Evolutionary conservation across 2,797 vertebrate species (phyloP), one percentile per base, ranked within the genome.

Genomic region (Hephaestus fuliginosus): DNA sequence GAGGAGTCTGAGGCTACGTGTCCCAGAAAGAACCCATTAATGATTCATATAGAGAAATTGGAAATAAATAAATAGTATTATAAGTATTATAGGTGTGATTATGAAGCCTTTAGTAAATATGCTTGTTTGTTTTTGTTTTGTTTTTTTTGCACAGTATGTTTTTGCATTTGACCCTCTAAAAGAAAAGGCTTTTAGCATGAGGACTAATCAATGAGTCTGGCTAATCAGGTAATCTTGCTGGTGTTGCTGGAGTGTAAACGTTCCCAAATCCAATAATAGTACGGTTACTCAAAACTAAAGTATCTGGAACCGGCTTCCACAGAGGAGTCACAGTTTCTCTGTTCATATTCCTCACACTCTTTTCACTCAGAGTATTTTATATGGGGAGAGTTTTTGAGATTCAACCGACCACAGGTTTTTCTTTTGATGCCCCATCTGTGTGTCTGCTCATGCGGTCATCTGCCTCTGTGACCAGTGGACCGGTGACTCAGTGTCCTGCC

Each of bases 391-490:
- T 33, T 51, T 39, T 48, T 1, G 52, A 39, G 55, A 65, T 18
- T 20, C 39, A 13, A 20, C 58, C 15, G 25, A 28, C 49, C 13
- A 4, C 41, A 22, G 44, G 52, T 25, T 70, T 63, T 70, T 5
- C 3, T 52, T 62, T 49, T 28, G 22, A 62, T 28, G 17, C n/a
- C 17, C 44, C 1, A 1, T 46, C 49, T 62, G 30, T 62, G 44
- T 1, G 30, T 61, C 46, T n/a, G 61, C 41, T 74, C 43, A 51
- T 48, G 22, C 68, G 43, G 10, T 76, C 73, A 82, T 73, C 73
- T 60, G 68, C 78, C 7, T 10, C 43, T 71, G 46, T 62, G 70
- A 15, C 33, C 86, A 36, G 56, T 58, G 74, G 73, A 80, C 36
- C 76, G 12, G n/a, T 57, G 39, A 75, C 76, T 78, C 44, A 0